phyloP scores from a whole-genome alignment of 2,113 vertebrate genomes.

The Trogon surrucura region DNA sequence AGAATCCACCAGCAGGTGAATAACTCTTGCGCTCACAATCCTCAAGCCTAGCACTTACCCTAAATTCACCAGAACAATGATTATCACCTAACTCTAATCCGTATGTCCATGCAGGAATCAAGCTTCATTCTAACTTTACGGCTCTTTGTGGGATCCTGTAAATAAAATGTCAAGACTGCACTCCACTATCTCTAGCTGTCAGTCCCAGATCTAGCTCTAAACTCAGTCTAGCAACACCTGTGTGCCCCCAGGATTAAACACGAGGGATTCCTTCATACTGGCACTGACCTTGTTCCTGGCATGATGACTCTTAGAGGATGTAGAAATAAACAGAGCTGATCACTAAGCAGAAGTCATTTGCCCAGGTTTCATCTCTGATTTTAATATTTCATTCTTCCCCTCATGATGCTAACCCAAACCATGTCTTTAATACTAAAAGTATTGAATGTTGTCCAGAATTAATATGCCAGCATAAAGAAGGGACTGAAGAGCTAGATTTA shows the following conservation, averaged over 20 bases:
- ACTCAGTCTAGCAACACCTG: background rate
- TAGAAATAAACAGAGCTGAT: background rate
- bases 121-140: background rate
- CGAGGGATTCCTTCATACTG: background rate
- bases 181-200: background rate
- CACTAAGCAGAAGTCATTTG: background rate
- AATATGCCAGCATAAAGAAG: background rate
- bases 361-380: background rate
- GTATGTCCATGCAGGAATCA: background rate
- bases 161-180: background rate
- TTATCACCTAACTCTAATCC: background rate
- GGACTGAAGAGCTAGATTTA: background rate
- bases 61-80: background rate
- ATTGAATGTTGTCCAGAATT: background rate
- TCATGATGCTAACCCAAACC: background rate
- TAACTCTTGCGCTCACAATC: background rate
- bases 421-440: background rate
- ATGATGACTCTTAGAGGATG: background rate
- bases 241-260: background rate
- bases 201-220: background rate
- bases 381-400: background rate
- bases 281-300: background rate
- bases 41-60: background rate
- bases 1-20: background rate
- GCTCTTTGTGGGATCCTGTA: background rate